Evolutionary conservation across 2,113 vertebrate genomes (phyloP), one percentile per base, ranked within the genome.

Genomic region (Cottus gobio): DNA sequence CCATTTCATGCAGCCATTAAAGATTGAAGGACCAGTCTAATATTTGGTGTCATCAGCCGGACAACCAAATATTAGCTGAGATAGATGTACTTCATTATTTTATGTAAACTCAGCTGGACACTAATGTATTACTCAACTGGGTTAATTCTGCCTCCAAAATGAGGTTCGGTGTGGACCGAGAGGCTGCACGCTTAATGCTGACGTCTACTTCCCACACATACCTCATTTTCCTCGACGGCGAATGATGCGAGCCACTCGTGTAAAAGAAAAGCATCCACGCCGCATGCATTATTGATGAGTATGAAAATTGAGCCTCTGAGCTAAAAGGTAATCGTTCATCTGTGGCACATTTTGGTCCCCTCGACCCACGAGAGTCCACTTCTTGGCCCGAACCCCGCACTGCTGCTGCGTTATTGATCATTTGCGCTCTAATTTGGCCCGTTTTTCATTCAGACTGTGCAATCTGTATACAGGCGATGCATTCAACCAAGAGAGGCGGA

Each of bases 241-340:
- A 68, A 68, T 71, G 11, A 50, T 70, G 56, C 56, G 46, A 61
- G 20, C 4, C 28, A 44, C 18, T 36, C 7, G 24, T 22, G 74
- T 60, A 31, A 52, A 58, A 57, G 12, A 67, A 69, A 75, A 60
- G 13, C 73, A 62, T 69, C 68, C 46, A 39, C 61, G 61, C 61
- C 12, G 16, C 65, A 72, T 88, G 56, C 70, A 89, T 90, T 87
- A 91, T 89, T 85, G 76, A 88, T 89, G 79, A 79, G 70, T 31
- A 58, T 77, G 80, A 80, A 81, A 78, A 77, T 54, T 22, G 54
- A 85, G 56, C 72, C 54, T 62, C 42, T 31, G 71, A 52, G 76
- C 72, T 71, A 81, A 79, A 75, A 65, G 65, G 22, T 70, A 64
- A 87, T 80, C 66, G 71, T 75, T 84, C 71, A 77, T 81, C 11